phyloP scores from a whole-genome alignment of 2,888 invertebrate genomes.

The Euclidia mi region DNA sequence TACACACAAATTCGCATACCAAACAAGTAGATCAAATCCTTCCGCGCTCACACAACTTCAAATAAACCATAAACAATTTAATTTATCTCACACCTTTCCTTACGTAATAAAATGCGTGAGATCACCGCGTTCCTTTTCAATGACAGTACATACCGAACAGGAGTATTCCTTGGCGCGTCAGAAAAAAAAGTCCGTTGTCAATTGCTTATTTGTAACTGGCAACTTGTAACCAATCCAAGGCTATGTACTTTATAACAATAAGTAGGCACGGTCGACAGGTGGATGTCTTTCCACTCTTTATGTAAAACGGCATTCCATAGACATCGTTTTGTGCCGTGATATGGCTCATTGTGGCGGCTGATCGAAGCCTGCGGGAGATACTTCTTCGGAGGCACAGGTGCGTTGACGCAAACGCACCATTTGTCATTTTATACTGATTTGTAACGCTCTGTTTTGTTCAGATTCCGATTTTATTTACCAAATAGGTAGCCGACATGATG shows the following conservation, averaged over 20 bases:
- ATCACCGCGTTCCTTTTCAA: too few species aligned
- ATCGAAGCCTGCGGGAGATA: constrained; percentile 25
- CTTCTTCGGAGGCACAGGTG: constrained; percentile 59
- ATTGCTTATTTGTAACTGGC: too few species aligned
- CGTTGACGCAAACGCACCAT: constrained; percentile 66
- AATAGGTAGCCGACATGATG: too few species aligned
- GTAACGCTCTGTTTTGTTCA: constrained; percentile 66
- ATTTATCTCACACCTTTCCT: too few species aligned
- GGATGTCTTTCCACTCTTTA: constrained; percentile 58
- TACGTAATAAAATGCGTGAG: too few species aligned
- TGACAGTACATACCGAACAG: too few species aligned
- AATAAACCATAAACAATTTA: too few species aligned
- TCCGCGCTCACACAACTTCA: too few species aligned
- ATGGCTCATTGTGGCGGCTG: constrained; percentile 53
- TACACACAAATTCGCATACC: too few species aligned
- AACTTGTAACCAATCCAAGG: constrained; percentile 2
- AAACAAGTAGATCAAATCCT: too few species aligned
- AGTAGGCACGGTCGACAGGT: constrained; percentile 38
- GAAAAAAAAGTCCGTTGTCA: too few species aligned
- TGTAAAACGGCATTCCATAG: constrained; percentile 53
- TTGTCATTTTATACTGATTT: constrained; percentile 73
- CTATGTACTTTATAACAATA: background rate
- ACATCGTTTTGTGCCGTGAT: constrained; percentile 55
- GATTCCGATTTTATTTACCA: constrained; percentile 31
- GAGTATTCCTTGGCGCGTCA: too few species aligned